Percentiles rank a stretch among this genome's conserved stretches.
Conservation (phyloP, 2,888 invertebrate species). For the Lucinisca nassula region DNA sequence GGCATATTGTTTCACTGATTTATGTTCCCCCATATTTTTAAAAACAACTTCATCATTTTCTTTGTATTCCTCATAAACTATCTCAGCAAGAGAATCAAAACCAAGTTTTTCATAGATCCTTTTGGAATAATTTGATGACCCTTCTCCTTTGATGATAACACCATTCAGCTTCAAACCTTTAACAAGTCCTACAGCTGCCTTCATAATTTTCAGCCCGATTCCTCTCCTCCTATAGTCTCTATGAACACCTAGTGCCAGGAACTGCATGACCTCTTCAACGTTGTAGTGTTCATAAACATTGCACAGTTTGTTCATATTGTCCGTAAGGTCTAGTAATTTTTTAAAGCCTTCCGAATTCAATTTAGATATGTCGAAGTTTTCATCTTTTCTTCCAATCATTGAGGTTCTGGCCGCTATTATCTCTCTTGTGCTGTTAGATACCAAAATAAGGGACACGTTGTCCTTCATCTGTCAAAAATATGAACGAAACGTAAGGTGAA, state of each 20-base stretch:
- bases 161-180: background rate
- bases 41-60: conserved; percentile 1
- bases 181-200: background rate
- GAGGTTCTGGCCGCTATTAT: no score
- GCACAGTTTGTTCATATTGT: background rate
- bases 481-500: no score
- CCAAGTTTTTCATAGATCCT: conserved; percentile 5
- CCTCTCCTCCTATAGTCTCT: background rate
- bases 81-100: conserved; percentile 10
- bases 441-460: no score
- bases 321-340: background rate
- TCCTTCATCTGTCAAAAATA: no score
- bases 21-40: background rate
- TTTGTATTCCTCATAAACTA: conserved; percentile 1
- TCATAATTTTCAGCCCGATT: background rate
- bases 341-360: background rate
- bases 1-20: conserved; percentile 10
- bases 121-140: conserved; percentile 25
- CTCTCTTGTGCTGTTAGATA: no score
- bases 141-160: background rate
- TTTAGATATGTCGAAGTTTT: background rate
- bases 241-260: conserved; percentile 8
- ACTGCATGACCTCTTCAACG: background rate
- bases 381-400: background rate
- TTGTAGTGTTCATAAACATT: conserved; percentile 4